Percentiles rank a stretch among this genome's conserved stretches.
Conservation (phyloP, 30 jellyfish, hydroid and myxozoan genomes). For the Aurelia coerulea region DNA sequence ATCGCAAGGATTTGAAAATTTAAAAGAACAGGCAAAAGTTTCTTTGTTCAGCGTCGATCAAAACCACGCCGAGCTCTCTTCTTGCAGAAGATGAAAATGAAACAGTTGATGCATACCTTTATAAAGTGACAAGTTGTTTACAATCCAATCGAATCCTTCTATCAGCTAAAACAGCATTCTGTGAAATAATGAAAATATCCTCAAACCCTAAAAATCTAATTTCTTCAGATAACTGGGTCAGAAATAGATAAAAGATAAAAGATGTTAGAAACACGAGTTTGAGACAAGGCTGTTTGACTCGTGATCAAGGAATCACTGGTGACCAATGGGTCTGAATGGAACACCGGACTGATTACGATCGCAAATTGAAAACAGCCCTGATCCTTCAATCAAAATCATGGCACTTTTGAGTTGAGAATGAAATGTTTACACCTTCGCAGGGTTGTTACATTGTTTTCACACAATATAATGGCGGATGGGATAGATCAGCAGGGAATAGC, state of each 20-base stretch:
- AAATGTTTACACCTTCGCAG: slow-evolving; percentile 19
- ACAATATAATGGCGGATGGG: too few relatives aligned
- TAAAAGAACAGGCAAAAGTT: too few relatives aligned
- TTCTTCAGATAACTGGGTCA: slow-evolving; percentile 6
- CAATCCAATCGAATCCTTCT: too few relatives aligned
- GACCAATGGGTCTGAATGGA: slow-evolving; percentile 55
- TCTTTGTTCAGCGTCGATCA: too few relatives aligned
- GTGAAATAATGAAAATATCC: background rate
- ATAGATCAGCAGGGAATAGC: too few relatives aligned
- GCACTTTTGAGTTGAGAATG: background rate
- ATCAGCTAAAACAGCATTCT: slow-evolving; percentile 6
- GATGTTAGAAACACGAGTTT: slow-evolving; percentile 8
- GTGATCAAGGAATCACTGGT: slow-evolving; percentile 75
- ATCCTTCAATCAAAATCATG: slow-evolving; percentile 9
- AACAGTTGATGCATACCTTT: too few relatives aligned
- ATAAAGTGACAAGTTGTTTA: too few relatives aligned
- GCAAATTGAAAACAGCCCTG: slow-evolving; percentile 66
- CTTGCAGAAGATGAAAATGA: too few relatives aligned
- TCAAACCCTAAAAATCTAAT: background rate
- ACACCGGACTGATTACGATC: slow-evolving; percentile 53
- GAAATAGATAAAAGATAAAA: background rate
- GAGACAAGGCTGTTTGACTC: slow-evolving; percentile 14
- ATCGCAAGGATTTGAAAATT: too few relatives aligned
- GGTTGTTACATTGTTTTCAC: slow-evolving; percentile 12
- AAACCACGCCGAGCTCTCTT: too few relatives aligned